Conservation (phyloP, 1,140 invertebrate genomes). For the Littorina saxatilis region DNA sequence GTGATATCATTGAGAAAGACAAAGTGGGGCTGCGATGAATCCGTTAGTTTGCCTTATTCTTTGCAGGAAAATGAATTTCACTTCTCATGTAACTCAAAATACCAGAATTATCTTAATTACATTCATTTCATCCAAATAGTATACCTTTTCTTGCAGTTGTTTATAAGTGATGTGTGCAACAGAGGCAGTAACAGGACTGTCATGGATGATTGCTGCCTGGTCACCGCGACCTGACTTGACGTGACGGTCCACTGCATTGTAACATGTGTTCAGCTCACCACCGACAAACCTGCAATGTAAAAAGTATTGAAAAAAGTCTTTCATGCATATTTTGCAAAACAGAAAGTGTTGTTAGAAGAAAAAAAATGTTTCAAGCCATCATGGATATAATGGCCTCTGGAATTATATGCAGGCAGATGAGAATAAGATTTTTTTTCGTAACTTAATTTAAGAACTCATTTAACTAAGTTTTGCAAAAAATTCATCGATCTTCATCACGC, state of each 20-base stretch:
- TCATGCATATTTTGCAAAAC: not conserved
- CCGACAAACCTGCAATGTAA: constrained; percentile 82
- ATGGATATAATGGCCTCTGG: not conserved
- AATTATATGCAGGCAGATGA: too few relatives aligned
- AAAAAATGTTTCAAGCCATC: not conserved
- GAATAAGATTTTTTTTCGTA: too few relatives aligned
- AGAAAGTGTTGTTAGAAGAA: not conserved
- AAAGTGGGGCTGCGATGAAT: too few relatives aligned
- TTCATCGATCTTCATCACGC: too few relatives aligned
- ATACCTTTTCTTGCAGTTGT: constrained; percentile 85
- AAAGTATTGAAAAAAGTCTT: not conserved
- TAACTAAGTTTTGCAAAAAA: too few relatives aligned
- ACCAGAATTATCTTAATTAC: too few relatives aligned
- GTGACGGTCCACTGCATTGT: constrained; percentile 94
- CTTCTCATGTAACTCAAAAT: too few relatives aligned
- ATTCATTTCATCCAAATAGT: too few relatives aligned
- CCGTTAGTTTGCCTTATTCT: too few relatives aligned
- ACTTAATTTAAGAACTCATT: too few relatives aligned
- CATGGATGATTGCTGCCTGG: constrained; percentile 90
- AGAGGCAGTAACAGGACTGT: constrained; percentile 89
- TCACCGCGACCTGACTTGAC: constrained; percentile 86
- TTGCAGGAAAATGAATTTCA: too few relatives aligned
- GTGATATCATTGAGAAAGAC: too few relatives aligned
- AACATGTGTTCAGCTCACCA: constrained; percentile 93
- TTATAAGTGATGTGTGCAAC: constrained; percentile 85